Evolutionary conservation across 2,113 vertebrate species (phyloP).

Genomic region (Dicentrarchus labrax): DNA sequence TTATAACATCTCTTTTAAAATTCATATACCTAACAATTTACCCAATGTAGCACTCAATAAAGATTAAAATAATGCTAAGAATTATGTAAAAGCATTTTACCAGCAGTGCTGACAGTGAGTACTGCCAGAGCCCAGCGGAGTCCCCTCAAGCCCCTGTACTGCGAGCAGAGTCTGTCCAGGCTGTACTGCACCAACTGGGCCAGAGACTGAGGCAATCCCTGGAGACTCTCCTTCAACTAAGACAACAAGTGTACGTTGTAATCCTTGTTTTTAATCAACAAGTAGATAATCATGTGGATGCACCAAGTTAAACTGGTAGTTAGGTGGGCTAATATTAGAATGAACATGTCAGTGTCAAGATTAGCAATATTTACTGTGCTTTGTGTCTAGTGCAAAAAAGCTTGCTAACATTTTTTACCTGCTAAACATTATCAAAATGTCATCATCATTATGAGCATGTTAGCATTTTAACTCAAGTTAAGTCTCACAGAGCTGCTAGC

Average conservation of each 20-base stretch:
- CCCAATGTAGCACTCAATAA: not conserved
- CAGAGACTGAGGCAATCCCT: slow-evolving; percentile 84
- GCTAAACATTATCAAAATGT: not conserved
- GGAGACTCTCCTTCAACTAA: slow-evolving; percentile 84
- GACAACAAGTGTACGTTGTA: not conserved
- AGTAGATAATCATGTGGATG: not conserved
- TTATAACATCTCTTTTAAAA: not conserved
- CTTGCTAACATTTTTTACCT: not conserved
- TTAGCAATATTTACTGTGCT: not conserved
- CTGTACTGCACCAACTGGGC: slow-evolving; percentile 83
- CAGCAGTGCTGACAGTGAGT: slow-evolving; percentile 84
- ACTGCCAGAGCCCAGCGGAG: slow-evolving; percentile 81
- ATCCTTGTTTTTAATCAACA: not conserved
- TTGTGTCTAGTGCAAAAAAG: not conserved
- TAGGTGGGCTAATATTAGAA: not conserved
- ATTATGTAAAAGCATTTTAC: slow-evolving; percentile 61
- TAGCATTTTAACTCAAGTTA: too few species aligned
- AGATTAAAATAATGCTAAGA: not conserved
- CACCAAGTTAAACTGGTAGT: not conserved
- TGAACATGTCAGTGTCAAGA: not conserved
- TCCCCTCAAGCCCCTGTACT: slow-evolving; percentile 76
- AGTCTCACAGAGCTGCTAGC: too few species aligned
- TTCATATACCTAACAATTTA: not conserved
- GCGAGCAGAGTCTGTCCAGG: slow-evolving; percentile 84
- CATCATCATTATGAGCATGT: not conserved